Percentiles rank a stretch among this genome's conserved stretches.
Conservation (phyloP, 2,113 vertebrate species). For the Coturnix japonica region DNA sequence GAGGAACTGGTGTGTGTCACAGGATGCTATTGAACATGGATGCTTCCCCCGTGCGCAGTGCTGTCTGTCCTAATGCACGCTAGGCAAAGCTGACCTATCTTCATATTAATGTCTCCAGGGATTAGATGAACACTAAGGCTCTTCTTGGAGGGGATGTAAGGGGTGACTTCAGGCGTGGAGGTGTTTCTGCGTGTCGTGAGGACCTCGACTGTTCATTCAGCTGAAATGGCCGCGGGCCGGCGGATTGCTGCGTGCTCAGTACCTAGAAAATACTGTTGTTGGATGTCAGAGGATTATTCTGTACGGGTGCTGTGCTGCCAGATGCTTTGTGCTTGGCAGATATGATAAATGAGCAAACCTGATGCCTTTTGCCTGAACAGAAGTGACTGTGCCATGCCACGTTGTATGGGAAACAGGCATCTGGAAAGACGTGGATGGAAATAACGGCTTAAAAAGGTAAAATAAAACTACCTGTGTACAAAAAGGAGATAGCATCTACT, state of each 20-base stretch:
- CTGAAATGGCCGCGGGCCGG: neutral
- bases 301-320: neutral
- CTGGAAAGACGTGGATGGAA: neutral
- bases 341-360: neutral
- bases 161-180: neutral
- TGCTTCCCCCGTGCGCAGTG: neutral
- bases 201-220: neutral
- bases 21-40: neutral
- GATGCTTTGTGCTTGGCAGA: neutral
- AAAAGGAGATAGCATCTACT: neutral
- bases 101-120: neutral
- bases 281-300: neutral
- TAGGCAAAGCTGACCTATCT: neutral
- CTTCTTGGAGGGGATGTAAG: neutral
- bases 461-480: conserved; percentile 61
- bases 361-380: neutral
- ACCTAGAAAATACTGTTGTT: neutral
- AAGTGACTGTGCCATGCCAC: neutral
- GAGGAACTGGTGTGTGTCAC: neutral
- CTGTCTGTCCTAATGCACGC: neutral
- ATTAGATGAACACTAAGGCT: conserved; percentile 34
- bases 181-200: neutral
- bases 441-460: neutral
- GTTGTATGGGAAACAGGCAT: neutral
- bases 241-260: neutral